Percentiles rank a stretch among this genome's conserved stretches.
Conservation (phyloP, 2,888 invertebrate genomes). For the Mythimna pallens region DNA sequence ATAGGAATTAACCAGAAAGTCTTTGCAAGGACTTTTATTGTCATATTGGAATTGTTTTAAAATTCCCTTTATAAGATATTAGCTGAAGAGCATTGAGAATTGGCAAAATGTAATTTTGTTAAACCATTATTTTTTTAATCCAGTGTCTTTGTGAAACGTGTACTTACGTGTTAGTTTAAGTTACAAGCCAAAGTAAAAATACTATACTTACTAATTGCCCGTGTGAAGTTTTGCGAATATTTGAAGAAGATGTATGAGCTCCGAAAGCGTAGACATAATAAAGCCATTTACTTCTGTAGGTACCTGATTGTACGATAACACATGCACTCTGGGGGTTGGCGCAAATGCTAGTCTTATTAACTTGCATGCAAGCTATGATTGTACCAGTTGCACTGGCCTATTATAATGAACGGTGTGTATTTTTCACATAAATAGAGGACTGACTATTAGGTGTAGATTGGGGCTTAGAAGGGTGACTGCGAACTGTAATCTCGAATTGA, state of each 20-base stretch:
- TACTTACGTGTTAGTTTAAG: constrained; percentile 20
- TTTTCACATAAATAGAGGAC: constrained; percentile 59
- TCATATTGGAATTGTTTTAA: constrained; percentile 41
- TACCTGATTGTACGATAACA: constrained; percentile 50
- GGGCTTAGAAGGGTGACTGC: constrained; percentile 33
- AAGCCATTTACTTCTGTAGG: constrained; percentile 51
- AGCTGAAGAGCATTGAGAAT: constrained; percentile 9
- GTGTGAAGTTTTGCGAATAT: constrained; percentile 25
- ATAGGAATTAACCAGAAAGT: constrained; percentile 2
- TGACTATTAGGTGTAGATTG: constrained; percentile 53
- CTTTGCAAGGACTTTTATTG: constrained; percentile 7
- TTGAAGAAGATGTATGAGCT: constrained; percentile 24
- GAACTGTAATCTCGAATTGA: constrained; percentile 47
- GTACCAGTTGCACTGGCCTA: constrained; percentile 57
- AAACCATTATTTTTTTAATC: constrained; percentile 14
- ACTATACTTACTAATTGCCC: constrained; percentile 14
- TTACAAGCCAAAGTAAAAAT: constrained; percentile 39
- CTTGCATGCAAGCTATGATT: constrained; percentile 39
- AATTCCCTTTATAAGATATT: constrained; percentile 26
- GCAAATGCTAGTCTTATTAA: constrained; percentile 30
- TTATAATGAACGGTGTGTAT: constrained; percentile 35
- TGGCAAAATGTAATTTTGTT: constrained; percentile 30
- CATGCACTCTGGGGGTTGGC: constrained; percentile 24
- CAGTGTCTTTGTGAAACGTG: constrained; percentile 30
- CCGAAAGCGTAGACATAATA: constrained; percentile 35